Base-by-base conservation (phyloP, 92 coral and sea anemone genomes). In the Palythoa heliodiscus region DNA sequence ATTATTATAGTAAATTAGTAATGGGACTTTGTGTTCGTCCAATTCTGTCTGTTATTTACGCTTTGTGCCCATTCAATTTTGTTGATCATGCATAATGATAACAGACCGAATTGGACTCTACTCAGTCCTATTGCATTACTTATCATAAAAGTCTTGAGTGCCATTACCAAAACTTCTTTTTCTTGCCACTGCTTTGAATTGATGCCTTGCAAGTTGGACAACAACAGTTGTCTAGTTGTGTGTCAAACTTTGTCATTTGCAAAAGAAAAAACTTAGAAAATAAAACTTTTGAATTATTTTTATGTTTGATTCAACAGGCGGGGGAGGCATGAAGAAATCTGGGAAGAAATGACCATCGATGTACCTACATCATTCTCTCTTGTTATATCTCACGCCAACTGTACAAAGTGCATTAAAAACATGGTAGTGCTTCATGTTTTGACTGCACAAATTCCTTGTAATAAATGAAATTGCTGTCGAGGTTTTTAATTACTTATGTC, bases 321-420 rank as follows among this genome's bases (percentile, higher is more conserved):
- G 92, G 23, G 75, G 91, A 17, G 98, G 98, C 5, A 90, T 94
- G 53, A 95, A 95, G 91, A 95, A 95, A 86, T 95, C 98, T 87
- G 98, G 98, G 61, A 95, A 95, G 87, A 95, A 95, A 84, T 95
- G 82, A 92, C 70, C 61, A 10, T 63, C 2, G 19, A 4, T 19
- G 10, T 5, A 63, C 19, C 69, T 63, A 13, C 69, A 17, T 5
- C 20, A n/a, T 63, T n/a, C 11, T n/a, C 11, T 19, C 8, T 2
- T 19, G 11, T 9, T 1, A 20, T 63, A 1, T 6, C 7, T 63
- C 69, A 17, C 19, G 0, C 69, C 22, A 5, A n/a, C 10, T 63
- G 35, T 63, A 63, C 69, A 19, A 63, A 63, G 25, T 19, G 4
- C 50, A 43, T 8, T 43, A 43, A 43, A 43, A 43, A 3, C 50